phyloP scores from a whole-genome alignment of 2,888 invertebrate species.

The Ochropacha duplaris region DNA sequence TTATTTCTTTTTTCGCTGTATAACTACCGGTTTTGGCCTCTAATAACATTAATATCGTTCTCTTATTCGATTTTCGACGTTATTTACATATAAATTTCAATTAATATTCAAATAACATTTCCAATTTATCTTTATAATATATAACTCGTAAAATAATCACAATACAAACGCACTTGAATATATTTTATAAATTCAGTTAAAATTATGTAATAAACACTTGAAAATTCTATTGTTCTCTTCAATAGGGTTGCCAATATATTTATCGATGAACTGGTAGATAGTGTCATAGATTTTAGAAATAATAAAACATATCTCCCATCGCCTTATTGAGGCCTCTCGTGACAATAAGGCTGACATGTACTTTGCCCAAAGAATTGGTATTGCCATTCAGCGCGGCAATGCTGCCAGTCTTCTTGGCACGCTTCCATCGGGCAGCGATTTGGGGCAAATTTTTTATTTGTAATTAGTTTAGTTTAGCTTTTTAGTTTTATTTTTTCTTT shows the following conservation, averaged over 20 bases:
- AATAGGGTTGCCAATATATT: not conserved
- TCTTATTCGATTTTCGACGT: not conserved
- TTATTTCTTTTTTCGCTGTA: too few species aligned
- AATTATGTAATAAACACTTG: not conserved
- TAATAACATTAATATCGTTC: not conserved
- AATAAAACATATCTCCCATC: too few species aligned
- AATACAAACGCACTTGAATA: not conserved
- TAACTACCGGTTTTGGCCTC: too few species aligned
- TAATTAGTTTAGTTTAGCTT: too few species aligned
- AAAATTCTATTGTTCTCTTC: not conserved
- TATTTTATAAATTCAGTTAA: not conserved
- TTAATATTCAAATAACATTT: not conserved
- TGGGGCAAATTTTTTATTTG: too few species aligned
- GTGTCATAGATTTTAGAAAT: not conserved
- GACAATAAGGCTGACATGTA: too few species aligned
- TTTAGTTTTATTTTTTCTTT: too few species aligned
- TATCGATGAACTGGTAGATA: not conserved
- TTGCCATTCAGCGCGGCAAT: too few species aligned
- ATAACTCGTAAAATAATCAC: not conserved
- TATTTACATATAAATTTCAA: not conserved
- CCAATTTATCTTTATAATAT: not conserved
- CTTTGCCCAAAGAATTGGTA: too few species aligned
- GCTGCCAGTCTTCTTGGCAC: too few species aligned
- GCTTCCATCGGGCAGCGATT: too few species aligned
- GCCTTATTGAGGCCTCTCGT: too few species aligned